Evolutionary conservation across 1,140 invertebrate species (phyloP).

Genomic region (Microplitis demolitor): DNA sequence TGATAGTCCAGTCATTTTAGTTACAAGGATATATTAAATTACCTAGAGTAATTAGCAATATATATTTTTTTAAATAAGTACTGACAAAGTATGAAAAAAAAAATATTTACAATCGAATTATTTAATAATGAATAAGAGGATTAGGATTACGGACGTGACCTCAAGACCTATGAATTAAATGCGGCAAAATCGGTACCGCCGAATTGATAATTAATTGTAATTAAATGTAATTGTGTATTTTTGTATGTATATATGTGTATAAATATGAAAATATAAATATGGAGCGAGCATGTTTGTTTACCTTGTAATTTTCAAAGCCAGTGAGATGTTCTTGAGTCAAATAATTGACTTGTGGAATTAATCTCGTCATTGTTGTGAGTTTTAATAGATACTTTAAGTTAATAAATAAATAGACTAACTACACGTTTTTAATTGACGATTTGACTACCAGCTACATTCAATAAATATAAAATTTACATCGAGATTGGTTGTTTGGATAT

Average conservation of each 20-base stretch:
- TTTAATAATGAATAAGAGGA: conserved; percentile 12
- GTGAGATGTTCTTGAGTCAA: conserved; percentile 78
- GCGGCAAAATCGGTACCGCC: background rate
- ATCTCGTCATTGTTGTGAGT: conserved; percentile 39
- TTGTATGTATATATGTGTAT: too few species aligned
- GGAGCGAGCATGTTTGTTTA: conserved; percentile 53
- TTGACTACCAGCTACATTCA: conserved; percentile 16
- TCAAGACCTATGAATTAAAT: background rate
- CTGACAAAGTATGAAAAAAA: background rate
- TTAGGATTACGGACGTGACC: background rate
- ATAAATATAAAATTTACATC: conserved; percentile 13
- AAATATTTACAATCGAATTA: background rate
- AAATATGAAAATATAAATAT: background rate
- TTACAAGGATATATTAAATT: background rate
- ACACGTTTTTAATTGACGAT: conserved; percentile 17
- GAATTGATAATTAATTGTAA: background rate
- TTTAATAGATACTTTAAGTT: background rate
- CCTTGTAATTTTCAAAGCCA: conserved; percentile 93
- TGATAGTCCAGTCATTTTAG: background rate
- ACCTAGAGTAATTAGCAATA: background rate
- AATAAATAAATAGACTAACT: background rate
- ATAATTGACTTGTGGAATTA: conserved; percentile 72
- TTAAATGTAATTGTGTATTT: background rate
- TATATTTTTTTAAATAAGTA: background rate
- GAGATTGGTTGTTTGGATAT: background rate